Evolutionary conservation across 2,113 vertebrate genomes (phyloP).

Genomic region (Scophthalmus maximus): DNA sequence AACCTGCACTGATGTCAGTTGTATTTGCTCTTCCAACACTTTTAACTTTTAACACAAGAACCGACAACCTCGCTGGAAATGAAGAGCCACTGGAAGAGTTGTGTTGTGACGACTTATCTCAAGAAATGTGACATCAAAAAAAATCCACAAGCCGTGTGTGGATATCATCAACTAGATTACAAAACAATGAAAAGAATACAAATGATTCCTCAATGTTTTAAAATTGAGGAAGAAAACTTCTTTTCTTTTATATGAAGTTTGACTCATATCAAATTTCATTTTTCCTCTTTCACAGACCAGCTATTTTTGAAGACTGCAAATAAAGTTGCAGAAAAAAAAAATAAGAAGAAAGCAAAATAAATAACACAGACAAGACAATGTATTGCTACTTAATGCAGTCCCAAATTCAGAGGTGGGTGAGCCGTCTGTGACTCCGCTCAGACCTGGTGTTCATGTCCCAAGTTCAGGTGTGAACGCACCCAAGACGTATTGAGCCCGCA

Average conservation of each 20-base stretch:
- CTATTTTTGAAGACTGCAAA: background rate
- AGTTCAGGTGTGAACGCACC: no score
- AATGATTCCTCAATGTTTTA: background rate
- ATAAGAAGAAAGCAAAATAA: background rate
- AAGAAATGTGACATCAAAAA: no score
- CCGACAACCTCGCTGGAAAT: background rate
- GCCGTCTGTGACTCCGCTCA: background rate
- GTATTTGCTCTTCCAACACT: background rate
- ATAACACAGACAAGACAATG: background rate
- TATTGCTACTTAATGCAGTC: no score
- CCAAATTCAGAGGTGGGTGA: background rate
- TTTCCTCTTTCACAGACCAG: background rate
- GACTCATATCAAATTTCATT: background rate
- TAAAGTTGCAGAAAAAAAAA: background rate
- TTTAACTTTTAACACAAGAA: no score
- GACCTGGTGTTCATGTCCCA: no score
- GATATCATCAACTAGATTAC: background rate
- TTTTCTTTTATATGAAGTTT: no score
- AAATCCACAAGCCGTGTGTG: background rate
- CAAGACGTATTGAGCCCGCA: no score
- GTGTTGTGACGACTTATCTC: no score
- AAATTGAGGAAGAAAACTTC: background rate
- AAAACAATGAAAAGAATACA: background rate
- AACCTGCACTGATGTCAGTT: background rate
- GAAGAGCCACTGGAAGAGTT: no score